phyloP scores from a whole-genome alignment of 2,113 vertebrate species.

The Vidua chalybeata region DNA sequence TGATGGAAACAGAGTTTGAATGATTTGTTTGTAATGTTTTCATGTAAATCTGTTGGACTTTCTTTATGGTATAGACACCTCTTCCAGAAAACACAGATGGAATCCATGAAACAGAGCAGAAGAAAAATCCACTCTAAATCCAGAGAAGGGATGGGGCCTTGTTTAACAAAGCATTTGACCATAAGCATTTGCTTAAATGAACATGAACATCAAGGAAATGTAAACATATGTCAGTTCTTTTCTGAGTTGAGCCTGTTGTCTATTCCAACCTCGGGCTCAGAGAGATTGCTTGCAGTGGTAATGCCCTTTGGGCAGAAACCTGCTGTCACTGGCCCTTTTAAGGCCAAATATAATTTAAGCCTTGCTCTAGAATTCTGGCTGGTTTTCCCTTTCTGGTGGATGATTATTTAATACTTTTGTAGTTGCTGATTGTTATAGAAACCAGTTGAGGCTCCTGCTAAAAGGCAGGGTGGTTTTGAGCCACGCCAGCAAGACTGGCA shows the following conservation, averaged over 20 bases:
- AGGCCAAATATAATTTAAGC: background rate
- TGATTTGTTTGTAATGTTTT: conserved; percentile 20
- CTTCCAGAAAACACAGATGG: conserved; percentile 55
- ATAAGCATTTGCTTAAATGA: conserved; percentile 43
- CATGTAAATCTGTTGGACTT: conserved; percentile 13
- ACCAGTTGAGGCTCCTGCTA: background rate
- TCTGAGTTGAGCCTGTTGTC: background rate
- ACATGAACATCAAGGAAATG: conserved; percentile 2
- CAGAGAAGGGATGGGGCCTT: background rate
- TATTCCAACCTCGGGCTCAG: background rate
- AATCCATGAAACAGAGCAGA: conserved; percentile 2
- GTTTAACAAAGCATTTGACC: conserved; percentile 31
- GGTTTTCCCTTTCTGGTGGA: background rate
- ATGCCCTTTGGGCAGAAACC: conserved; percentile 21
- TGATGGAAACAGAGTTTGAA: conserved; percentile 1
- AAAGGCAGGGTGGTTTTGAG: background rate
- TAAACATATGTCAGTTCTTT: conserved; percentile 30
- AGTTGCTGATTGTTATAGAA: background rate
- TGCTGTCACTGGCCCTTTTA: background rate
- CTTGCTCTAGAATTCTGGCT: background rate
- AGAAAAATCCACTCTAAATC: background rate
- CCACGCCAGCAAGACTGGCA: conserved; percentile 10
- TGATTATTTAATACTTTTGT: conserved; percentile 23
- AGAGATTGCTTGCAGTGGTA: background rate
- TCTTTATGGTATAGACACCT: background rate